Evolutionary conservation across 1,140 invertebrate genomes (phyloP).

Genomic region (Lepidurus apus): DNA sequence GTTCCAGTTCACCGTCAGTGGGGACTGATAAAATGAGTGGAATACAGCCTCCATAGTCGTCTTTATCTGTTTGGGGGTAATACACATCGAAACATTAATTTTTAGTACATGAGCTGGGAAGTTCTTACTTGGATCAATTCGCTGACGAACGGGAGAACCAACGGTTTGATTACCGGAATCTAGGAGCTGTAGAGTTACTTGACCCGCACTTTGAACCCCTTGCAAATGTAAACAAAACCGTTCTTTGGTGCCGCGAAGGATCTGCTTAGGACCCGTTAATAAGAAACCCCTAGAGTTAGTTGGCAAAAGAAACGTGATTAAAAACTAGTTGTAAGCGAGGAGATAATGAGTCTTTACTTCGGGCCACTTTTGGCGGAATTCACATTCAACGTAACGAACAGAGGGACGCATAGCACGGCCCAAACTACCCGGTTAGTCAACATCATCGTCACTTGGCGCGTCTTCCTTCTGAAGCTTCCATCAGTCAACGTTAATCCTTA

Average conservation of each 20-base stretch:
- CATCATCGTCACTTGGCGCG: too few species aligned
- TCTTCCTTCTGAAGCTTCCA: too few species aligned
- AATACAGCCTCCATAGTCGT: neutral
- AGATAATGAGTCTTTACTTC: too few species aligned
- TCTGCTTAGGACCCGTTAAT: constrained; percentile 46
- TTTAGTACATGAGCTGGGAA: neutral
- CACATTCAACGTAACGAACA: too few species aligned
- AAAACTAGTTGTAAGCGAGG: too few species aligned
- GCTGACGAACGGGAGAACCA: neutral
- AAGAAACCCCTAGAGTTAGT: constrained; percentile 43
- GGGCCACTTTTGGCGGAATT: too few species aligned
- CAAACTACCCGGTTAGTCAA: too few species aligned
- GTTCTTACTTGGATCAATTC: neutral
- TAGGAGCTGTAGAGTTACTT: constrained; percentile 43
- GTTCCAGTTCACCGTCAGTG: neutral
- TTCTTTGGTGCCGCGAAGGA: constrained; percentile 46
- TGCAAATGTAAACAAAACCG: constrained; percentile 48
- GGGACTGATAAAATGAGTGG: neutral
- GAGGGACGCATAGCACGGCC: too few species aligned
- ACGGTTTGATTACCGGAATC: neutral
- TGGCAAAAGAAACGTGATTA: too few species aligned
- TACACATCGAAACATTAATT: neutral
- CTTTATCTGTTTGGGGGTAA: neutral
- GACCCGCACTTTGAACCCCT: constrained; percentile 46
- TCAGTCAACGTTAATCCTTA: too few species aligned